Conservation (phyloP, 2,113 vertebrate genomes). For the Mola mola region DNA sequence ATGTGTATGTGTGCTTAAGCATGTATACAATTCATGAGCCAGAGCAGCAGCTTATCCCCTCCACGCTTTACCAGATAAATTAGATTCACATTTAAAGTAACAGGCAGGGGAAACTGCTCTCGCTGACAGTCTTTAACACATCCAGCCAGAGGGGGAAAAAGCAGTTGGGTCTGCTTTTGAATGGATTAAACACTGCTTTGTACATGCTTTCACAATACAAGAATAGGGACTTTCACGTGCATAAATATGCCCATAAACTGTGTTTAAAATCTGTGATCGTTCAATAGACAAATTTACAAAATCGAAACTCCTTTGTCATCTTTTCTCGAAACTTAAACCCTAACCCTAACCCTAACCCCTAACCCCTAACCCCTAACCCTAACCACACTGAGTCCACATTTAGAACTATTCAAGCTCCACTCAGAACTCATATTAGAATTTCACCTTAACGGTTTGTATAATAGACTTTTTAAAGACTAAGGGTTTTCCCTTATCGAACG, state of each 20-base stretch:
- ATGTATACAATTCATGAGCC: slow-evolving; percentile 25
- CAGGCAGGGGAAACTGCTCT: slow-evolving; percentile 23
- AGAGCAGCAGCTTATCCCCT: slow-evolving; percentile 36
- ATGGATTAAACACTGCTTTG: slow-evolving; percentile 17
- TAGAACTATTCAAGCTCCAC: neutral
- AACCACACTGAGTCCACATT: too few species aligned
- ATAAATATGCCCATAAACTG: slow-evolving; percentile 5
- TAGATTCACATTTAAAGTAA: slow-evolving; percentile 63
- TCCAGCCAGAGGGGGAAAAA: slow-evolving; percentile 7
- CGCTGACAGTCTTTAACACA: slow-evolving; percentile 23
- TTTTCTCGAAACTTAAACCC: too few species aligned
- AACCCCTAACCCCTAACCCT: too few species aligned
- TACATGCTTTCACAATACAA: neutral
- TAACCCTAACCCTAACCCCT: too few species aligned
- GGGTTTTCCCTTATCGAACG: neutral
- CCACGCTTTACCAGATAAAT: slow-evolving; percentile 45
- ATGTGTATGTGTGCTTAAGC: slow-evolving; percentile 35
- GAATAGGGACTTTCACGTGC: slow-evolving; percentile 9
- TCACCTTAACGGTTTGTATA: too few species aligned
- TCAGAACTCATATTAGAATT: slow-evolving; percentile 6
- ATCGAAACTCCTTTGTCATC: too few species aligned
- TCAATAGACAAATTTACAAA: too few species aligned
- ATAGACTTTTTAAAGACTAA: slow-evolving; percentile 14
- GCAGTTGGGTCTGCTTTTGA: slow-evolving; percentile 7
- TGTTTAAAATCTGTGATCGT: neutral